Evolutionary conservation across 2,888 invertebrate genomes (phyloP).

Genomic region (Orthosia incerta): DNA sequence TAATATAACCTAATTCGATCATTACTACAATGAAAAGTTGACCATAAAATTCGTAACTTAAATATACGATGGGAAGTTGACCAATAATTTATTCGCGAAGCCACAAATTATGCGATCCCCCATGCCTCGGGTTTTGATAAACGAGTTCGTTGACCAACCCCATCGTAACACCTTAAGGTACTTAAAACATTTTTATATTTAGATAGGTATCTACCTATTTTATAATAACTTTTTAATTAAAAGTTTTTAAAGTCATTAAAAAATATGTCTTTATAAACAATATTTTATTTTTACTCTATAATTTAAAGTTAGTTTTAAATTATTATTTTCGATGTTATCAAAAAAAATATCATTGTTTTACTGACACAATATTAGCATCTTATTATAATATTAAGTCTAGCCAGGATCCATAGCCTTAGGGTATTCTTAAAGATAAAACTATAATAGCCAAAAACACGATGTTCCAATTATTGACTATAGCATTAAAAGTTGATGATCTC

Average conservation of each 20-base stretch:
- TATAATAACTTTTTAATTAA: not conserved
- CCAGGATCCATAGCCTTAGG: slow-evolving; percentile 29
- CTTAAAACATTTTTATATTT: not conserved
- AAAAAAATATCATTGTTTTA: slow-evolving; percentile 25
- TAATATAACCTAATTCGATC: slow-evolving; percentile 42
- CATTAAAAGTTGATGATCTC: slow-evolving; percentile 29
- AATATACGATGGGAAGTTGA: slow-evolving; percentile 34
- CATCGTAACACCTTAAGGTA: slow-evolving; percentile 7
- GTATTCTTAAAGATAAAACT: slow-evolving; percentile 13
- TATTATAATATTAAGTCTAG: slow-evolving; percentile 17
- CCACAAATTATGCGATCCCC: slow-evolving; percentile 39
- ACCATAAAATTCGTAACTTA: slow-evolving; percentile 51
- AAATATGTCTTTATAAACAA: not conserved
- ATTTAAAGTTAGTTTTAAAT: slow-evolving; percentile 8
- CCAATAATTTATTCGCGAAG: slow-evolving; percentile 53
- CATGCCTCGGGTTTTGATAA: slow-evolving; percentile 46
- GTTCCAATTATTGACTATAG: slow-evolving; percentile 6
- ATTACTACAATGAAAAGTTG: slow-evolving; percentile 52
- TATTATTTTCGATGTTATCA: slow-evolving; percentile 2
- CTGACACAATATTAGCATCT: slow-evolving; percentile 14
- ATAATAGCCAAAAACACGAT: slow-evolving; percentile 18
- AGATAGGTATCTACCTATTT: not conserved
- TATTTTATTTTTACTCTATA: not conserved
- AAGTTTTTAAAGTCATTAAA: too few relatives aligned
- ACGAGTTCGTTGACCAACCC: slow-evolving; percentile 48